Evolutionary conservation across 2,113 vertebrate species (phyloP).

Genomic region (Sclerurus mexicanus): DNA sequence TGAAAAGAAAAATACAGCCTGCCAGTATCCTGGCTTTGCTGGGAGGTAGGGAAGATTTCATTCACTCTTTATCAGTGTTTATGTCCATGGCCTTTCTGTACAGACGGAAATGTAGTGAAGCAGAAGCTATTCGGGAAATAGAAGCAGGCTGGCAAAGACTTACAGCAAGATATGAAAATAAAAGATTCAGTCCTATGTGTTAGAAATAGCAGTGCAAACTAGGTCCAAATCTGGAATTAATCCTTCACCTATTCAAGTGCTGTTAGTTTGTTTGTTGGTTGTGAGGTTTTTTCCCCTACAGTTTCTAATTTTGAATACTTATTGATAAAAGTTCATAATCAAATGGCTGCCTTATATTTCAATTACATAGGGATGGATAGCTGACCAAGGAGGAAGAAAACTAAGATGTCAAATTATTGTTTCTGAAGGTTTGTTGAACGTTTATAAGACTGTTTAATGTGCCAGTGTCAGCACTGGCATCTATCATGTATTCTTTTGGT

Average conservation of each 20-base stretch:
- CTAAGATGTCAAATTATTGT: neutral
- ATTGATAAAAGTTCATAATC: neutral
- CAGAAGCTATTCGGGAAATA: slow-evolving; percentile 45
- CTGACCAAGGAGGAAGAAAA: neutral
- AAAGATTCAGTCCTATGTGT: neutral
- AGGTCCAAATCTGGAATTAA: neutral
- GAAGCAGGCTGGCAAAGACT: slow-evolving; percentile 35
- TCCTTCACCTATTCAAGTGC: neutral
- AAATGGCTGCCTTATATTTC: neutral
- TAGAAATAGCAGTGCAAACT: neutral
- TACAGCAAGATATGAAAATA: slow-evolving; percentile 35
- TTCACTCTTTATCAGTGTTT: slow-evolving; percentile 62
- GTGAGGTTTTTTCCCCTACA: neutral
- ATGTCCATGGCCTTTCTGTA: slow-evolving; percentile 52
- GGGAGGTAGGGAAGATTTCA: slow-evolving; percentile 53
- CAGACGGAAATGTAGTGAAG: slow-evolving; percentile 58
- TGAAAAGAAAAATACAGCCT: slow-evolving; percentile 60
- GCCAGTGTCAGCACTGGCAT: neutral
- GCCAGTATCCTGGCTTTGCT: slow-evolving; percentile 31
- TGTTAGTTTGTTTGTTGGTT: neutral
- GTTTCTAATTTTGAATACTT: neutral
- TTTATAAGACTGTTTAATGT: neutral
- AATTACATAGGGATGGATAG: neutral
- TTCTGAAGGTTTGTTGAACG: neutral
- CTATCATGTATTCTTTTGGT: neutral